Percentiles rank a stretch among this genome's conserved stretches.
phyloP scores from a whole-genome alignment of 2,797 vertebrate species.

The Falco columbarius region DNA sequence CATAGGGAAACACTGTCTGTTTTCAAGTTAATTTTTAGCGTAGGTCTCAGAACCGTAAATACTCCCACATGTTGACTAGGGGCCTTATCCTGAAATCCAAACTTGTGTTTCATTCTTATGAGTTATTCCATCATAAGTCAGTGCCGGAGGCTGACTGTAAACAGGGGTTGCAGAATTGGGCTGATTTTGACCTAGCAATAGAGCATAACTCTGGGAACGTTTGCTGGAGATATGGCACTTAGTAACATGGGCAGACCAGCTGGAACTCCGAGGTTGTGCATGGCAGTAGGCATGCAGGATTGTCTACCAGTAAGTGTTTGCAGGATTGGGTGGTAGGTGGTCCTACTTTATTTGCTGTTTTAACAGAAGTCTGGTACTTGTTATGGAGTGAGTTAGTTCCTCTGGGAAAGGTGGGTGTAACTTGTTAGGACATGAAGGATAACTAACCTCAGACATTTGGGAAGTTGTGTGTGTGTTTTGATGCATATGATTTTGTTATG shows the following conservation, averaged over 20 bases:
- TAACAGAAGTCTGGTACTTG: conserved; percentile 66
- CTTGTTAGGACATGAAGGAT: conserved; percentile 65
- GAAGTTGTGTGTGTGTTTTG: conserved; percentile 56
- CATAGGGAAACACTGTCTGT: not conserved
- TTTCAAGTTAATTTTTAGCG: conserved; percentile 48
- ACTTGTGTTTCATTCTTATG: conserved; percentile 39
- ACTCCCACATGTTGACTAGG: conserved; percentile 67
- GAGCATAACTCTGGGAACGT: conserved; percentile 14
- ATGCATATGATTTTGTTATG: conserved; percentile 68
- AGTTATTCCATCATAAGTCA: conserved; percentile 41
- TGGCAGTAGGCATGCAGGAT: conserved; percentile 16
- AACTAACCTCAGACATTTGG: conserved; percentile 68
- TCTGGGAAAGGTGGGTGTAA: conserved; percentile 74
- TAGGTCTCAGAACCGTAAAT: conserved; percentile 52
- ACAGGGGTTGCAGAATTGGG: conserved; percentile 2
- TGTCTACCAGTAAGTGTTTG: conserved; percentile 53
- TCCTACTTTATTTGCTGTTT: conserved; percentile 68
- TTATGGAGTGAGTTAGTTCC: conserved; percentile 61
- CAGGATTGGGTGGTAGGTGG: conserved; percentile 64
- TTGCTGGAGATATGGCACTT: conserved; percentile 1
- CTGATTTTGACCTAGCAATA: conserved; percentile 39
- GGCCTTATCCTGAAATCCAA: conserved; percentile 48
- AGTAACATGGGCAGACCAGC: not conserved
- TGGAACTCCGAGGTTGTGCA: not conserved
- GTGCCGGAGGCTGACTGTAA: conserved; percentile 24